Percentiles rank a stretch among this genome's conserved stretches.
These are phyloP conservation scores for Lasioglossum oenotherae DNA, from an alignment of 2,888 invertebrate species.

Conservation along the genomic window DNA sequence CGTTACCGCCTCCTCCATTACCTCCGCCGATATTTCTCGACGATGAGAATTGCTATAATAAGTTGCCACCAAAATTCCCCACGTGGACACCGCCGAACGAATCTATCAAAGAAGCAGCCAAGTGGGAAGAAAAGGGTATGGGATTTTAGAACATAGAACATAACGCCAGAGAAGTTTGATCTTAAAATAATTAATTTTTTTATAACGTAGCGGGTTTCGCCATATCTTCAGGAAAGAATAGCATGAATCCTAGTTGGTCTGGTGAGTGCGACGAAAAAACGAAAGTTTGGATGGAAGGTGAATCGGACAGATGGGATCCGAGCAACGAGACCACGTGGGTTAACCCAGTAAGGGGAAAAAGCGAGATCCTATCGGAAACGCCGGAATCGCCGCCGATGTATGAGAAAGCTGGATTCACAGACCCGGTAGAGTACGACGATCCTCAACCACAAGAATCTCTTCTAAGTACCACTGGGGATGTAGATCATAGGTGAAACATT, in stretches of 20 bases:
- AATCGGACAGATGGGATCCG: constrained; percentile 80
- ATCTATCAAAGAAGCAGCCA: constrained; percentile 76
- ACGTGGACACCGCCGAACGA: constrained; percentile 83
- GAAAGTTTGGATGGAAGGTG: constrained; percentile 80
- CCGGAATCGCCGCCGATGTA: constrained; percentile 89
- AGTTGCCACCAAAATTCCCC: constrained; percentile 84
- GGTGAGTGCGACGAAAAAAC: constrained; percentile 75
- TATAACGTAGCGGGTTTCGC: constrained; percentile 51
- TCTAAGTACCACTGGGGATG: constrained; percentile 80
- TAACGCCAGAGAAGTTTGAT: neutral
- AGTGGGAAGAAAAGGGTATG: constrained; percentile 82
- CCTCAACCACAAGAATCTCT: constrained; percentile 82
- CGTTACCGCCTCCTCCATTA: constrained; percentile 83
- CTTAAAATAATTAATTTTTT: constrained; percentile 36
- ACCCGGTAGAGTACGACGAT: constrained; percentile 88
- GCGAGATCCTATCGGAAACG: constrained; percentile 85
- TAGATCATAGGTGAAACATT: constrained; percentile 80
- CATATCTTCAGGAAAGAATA: constrained; percentile 75
- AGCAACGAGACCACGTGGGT: constrained; percentile 78
- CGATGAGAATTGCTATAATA: constrained; percentile 83
- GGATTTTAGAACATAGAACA: constrained; percentile 13
- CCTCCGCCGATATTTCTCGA: constrained; percentile 83
- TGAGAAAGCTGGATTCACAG: constrained; percentile 87
- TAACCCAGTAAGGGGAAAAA: constrained; percentile 70
- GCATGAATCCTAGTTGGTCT: constrained; percentile 79